A percentile compares a stretch with the other conserved stretches of the same genome.
phyloP scores from a whole-genome alignment of 2,888 invertebrate genomes.

The Leptinotarsa rubiginosa region DNA sequence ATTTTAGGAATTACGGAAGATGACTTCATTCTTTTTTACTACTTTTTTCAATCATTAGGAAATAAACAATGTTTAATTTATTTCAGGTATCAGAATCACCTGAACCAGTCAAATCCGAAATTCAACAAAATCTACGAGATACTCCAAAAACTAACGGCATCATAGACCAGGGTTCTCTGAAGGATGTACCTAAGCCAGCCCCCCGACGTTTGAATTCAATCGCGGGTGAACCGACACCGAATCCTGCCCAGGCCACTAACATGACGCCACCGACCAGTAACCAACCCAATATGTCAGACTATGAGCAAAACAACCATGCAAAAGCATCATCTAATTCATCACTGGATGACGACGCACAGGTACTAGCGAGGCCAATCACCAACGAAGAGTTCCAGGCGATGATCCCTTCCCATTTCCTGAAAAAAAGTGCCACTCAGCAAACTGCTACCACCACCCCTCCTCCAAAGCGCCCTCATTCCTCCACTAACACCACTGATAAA shows the following conservation, averaged over 20 bases:
- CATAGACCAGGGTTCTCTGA: conserved; percentile 52
- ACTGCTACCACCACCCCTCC: conserved; percentile 47
- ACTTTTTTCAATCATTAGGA: no score
- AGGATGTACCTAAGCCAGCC: conserved; percentile 62
- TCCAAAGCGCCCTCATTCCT: conserved; percentile 59
- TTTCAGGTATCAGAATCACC: conserved; percentile 50
- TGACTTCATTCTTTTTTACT: no score
- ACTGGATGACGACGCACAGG: conserved; percentile 69
- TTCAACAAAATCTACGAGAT: conserved; percentile 54
- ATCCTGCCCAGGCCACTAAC: conserved; percentile 19
- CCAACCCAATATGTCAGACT: conserved; percentile 32
- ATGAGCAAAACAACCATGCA: conserved; percentile 62
- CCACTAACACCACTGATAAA: conserved; percentile 55
- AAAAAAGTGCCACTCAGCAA: conserved; percentile 50
- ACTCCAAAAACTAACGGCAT: conserved; percentile 62
- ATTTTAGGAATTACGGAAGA: no score
- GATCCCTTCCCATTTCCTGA: conserved; percentile 91
- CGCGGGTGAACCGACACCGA: conserved; percentile 42
- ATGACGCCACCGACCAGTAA: conserved; percentile 25
- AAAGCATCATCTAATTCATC: conserved; percentile 68
- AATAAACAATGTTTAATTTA: not conserved
- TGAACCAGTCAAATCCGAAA: conserved; percentile 48
- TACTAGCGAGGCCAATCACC: conserved; percentile 84
- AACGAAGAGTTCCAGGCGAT: conserved; percentile 95
- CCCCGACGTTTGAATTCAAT: conserved; percentile 55